These are phyloP conservation scores for Pentalonia nigronervosa DNA, from an alignment of 1,140 invertebrate genomes.

Conservation along the genomic window DNA sequence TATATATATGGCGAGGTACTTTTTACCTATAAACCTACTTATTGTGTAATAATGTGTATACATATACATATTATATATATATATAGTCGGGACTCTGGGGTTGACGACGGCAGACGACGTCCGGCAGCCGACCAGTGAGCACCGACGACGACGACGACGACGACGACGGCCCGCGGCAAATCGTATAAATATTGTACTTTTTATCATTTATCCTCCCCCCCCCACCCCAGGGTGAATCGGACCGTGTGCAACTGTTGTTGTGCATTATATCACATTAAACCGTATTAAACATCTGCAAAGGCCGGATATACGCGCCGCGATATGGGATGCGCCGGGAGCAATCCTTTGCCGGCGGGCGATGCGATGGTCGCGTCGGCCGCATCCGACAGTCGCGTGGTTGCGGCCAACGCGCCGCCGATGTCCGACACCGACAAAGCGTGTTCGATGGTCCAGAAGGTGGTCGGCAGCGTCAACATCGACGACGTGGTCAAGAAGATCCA, in stretches of 20 bases:
- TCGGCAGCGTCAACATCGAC: background rate
- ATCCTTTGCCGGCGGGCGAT: background rate
- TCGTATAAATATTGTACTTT: background rate
- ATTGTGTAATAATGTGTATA: background rate
- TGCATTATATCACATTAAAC: background rate
- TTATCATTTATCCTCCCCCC: no score
- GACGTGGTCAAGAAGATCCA: slow-evolving; percentile 32
- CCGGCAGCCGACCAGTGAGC: background rate
- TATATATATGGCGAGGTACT: background rate
- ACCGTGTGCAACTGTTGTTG: background rate
- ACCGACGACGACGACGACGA: background rate
- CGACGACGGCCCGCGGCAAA: no score
- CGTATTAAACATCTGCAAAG: background rate
- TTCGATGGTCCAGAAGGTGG: background rate
- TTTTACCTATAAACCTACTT: background rate
- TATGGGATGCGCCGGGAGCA: slow-evolving; percentile 41
- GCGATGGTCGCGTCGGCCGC: background rate
- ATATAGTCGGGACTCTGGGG: background rate
- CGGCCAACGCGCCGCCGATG: background rate
- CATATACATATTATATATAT: background rate
- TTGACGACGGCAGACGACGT: background rate
- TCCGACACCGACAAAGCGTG: background rate
- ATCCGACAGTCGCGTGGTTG: background rate
- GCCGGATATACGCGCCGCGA: background rate
- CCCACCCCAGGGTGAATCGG: background rate